Base-by-base conservation (phyloP, 2,888 invertebrate genomes). In the Agrilus cyanescens region DNA sequence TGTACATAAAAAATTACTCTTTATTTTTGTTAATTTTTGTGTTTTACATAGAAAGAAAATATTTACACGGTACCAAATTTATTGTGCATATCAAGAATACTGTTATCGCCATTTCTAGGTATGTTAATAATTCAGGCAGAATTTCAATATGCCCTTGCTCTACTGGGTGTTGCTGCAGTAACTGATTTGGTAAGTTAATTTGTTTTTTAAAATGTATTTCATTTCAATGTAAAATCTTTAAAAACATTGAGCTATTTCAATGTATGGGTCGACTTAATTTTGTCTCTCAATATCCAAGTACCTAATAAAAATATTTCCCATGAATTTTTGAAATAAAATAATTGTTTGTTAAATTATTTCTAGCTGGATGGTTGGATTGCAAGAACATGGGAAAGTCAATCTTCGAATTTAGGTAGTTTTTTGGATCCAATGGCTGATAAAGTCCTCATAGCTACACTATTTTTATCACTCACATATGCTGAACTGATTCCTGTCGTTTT, bases 401-500 rank as follows among this genome's bases (percentile, higher is more conserved):
- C 88, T 16, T 89, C 95, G 20, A 87, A 88, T 61, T 76, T 93
- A 60, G 97, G 97, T 0, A 93, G 93, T 45, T 93, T 95, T 58
- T 66, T 98, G 12, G 97, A 98, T 67, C 97, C 97, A 0, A 78
- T 95, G 72, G 97, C 97, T 3, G 97, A 98, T 65, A 98, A 98
- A 71, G 72, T 96, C 31, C 72, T 98, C 2, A 82, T 97, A 51
- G 89, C 86, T 10, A 86, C 88, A 1, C 68, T 97, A 42, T 93
- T 93, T 57, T 68, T 95, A 39, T 79, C 91, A 0, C 71, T 97
- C 47, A 88, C 94, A 13, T 86, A 84, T 66, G 83, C 85, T 45
- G 78, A 80, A 49, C 69, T 95, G 41, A 85, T 97, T 60, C 96
- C 97, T 36, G 63, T 85, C 33, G 71, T 78, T 44, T 66, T 91